Conservation (phyloP, 2,113 vertebrate genomes). For the Rhinogobius similis region DNA sequence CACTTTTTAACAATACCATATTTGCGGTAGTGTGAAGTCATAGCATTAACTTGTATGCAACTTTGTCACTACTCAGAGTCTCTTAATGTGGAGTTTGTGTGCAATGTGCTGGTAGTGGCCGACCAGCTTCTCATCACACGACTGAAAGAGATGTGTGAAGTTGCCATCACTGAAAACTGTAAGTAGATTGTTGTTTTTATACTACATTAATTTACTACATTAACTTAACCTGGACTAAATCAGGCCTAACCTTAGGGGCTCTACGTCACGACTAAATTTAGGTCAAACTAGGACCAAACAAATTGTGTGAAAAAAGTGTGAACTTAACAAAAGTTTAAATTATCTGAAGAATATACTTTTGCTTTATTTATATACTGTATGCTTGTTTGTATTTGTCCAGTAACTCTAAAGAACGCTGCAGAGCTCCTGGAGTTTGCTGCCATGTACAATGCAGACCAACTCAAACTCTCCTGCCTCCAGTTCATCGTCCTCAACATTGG, state of each 20-base stretch:
- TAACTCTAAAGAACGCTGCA: slow-evolving; percentile 92
- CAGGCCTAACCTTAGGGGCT: no score
- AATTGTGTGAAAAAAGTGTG: no score
- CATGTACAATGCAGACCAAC: slow-evolving; percentile 90
- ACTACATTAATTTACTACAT: no score
- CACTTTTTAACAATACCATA: neutral
- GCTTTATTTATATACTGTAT: neutral
- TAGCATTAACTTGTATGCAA: neutral
- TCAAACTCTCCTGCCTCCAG: slow-evolving; percentile 93
- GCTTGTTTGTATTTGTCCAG: slow-evolving; percentile 67
- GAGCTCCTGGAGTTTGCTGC: slow-evolving; percentile 92
- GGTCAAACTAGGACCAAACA: no score
- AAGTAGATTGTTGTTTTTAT: slow-evolving; percentile 48
- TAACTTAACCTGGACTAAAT: no score
- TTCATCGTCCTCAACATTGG: slow-evolving; percentile 94
- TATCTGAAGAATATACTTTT: no score
- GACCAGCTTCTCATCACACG: slow-evolving; percentile 93
- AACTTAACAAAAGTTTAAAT: neutral
- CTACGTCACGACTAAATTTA: no score
- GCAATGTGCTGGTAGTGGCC: slow-evolving; percentile 91
- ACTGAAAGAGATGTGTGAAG: slow-evolving; percentile 96
- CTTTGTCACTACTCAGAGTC: slow-evolving; percentile 78
- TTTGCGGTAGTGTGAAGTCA: neutral
- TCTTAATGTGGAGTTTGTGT: slow-evolving; percentile 90
- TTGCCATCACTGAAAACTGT: slow-evolving; percentile 92